Evolutionary conservation across 1,140 invertebrate species (phyloP).

Genomic region (Microvelia longipes): DNA sequence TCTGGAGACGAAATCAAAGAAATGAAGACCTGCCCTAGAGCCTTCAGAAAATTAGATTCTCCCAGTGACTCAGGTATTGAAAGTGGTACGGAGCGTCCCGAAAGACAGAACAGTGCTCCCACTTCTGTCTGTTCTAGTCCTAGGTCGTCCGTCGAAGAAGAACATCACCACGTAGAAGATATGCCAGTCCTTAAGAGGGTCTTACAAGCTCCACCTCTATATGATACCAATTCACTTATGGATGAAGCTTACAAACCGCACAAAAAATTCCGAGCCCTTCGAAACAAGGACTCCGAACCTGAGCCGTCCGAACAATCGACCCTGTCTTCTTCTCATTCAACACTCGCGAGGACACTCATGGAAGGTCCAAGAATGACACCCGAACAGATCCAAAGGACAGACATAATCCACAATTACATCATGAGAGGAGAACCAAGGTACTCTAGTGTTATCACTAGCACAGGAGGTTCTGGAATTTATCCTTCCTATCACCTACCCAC

Average conservation of each 20-base stretch:
- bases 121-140: conserved; percentile 73
- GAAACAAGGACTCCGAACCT: conserved; percentile 58
- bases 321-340: conserved; percentile 69
- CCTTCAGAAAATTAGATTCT: conserved; percentile 67
- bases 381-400: conserved; percentile 72
- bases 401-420: conserved; percentile 78
- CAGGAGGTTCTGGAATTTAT: conserved; percentile 8
- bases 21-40: conserved; percentile 38
- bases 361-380: conserved; percentile 74
- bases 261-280: conserved; percentile 76
- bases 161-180: conserved; percentile 58
- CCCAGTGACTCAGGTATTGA: conserved; percentile 85
- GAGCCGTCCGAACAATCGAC: conserved; percentile 39
- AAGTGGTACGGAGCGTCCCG: conserved; percentile 70
- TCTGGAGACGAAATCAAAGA: conserved; percentile 60
- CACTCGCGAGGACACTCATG: conserved; percentile 70
- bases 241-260: conserved; percentile 88
- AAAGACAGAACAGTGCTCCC: conserved; percentile 50
- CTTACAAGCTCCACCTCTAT: conserved; percentile 74
- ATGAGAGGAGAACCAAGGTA: conserved; percentile 45
- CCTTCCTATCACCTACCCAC: conserved; percentile 32
- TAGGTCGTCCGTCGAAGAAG: conserved; percentile 64
- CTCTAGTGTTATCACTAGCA: conserved; percentile 2
- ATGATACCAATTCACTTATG: conserved; percentile 77
- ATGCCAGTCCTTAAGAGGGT: conserved; percentile 87